Evolutionary conservation across 2,888 invertebrate genomes (phyloP), one percentile per base, ranked within the genome.

Genomic region (Eledona agricola): DNA sequence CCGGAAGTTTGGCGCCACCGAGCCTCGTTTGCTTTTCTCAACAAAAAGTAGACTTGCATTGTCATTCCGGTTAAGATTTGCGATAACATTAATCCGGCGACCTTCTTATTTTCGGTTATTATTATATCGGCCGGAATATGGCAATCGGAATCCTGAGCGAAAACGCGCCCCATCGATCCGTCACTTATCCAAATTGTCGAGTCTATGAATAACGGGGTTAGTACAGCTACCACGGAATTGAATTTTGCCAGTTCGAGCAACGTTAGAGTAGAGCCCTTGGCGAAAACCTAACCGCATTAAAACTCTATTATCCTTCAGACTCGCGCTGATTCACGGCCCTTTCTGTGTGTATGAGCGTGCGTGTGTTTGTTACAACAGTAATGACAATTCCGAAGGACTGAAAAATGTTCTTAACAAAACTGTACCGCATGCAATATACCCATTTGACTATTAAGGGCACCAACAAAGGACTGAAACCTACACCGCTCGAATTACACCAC

Each of bases 1-100:
- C 66, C 73, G 74, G 74, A 74, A 73, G 73, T 72, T 65, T 71
- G 74, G 74, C 74, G 74, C 74, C 74, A 72, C 63, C 57, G 63
- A 62, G 62, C 62, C 62, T 60, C 62, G 71, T 72, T 72, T 72
- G 70, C 70, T 73, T 72, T 73, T 73, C 72, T 71, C 70, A 70
- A 69, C 67, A 66, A 57, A 52, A 53, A 46, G 26, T 3, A 17
- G 32, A 53, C 58, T 65, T 68, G 69, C 67, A 63, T 65, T 65
- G 68, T 70, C 70, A 70, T 63, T 53, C 55, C 63, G 62, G 62
- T 57, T 60, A 12, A 9, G 53, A 40, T 58, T 34, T 38, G 53
- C 7, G 46, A 64, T 64, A 59, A 55, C 43, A 61, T 62, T 32
- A 50, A 35, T 50, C 28, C 32, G 17, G 17, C n/a, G n/a, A n/a